These are phyloP conservation scores for Epirrhoe alternata DNA, from an alignment of 2,888 invertebrate species.

Conservation along the genomic window DNA sequence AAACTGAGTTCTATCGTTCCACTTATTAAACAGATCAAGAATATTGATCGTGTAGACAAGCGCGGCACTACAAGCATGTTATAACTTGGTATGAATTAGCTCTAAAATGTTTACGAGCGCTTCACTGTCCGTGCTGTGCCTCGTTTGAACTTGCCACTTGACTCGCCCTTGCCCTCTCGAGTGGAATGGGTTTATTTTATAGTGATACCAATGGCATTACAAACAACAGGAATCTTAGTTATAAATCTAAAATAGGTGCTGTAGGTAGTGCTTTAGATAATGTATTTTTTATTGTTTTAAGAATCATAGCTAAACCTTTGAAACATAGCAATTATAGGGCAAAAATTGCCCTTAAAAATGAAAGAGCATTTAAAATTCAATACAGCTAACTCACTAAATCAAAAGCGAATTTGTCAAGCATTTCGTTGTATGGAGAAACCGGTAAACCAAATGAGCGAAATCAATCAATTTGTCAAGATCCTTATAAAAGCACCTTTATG, in stretches of 20 bases:
- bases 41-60: slow-evolving; percentile 24
- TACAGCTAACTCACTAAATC: no score
- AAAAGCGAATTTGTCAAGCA: no score
- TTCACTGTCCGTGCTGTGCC: slow-evolving; percentile 48
- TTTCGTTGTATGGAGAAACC: not conserved
- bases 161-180: slow-evolving; percentile 16
- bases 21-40: not conserved
- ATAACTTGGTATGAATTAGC: slow-evolving; percentile 59
- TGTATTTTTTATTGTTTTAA: no score
- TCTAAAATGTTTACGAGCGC: slow-evolving; percentile 54
- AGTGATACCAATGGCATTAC: no score
- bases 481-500: slow-evolving; percentile 5
- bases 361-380: no score
- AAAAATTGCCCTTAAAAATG: no score
- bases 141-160: slow-evolving; percentile 39
- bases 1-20: not conserved
- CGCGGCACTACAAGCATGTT: slow-evolving; percentile 47
- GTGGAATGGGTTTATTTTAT: not conserved
- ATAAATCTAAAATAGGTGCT: not conserved
- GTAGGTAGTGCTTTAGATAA: no score
- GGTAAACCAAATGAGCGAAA: slow-evolving; percentile 1
- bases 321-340: no score
- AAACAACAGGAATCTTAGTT: no score
- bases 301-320: no score
- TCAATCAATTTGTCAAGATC: slow-evolving; percentile 24